Evolutionary conservation across 1,140 invertebrate species (phyloP), one percentile per base, ranked within the genome.

Genomic region (Pantala flavescens): DNA sequence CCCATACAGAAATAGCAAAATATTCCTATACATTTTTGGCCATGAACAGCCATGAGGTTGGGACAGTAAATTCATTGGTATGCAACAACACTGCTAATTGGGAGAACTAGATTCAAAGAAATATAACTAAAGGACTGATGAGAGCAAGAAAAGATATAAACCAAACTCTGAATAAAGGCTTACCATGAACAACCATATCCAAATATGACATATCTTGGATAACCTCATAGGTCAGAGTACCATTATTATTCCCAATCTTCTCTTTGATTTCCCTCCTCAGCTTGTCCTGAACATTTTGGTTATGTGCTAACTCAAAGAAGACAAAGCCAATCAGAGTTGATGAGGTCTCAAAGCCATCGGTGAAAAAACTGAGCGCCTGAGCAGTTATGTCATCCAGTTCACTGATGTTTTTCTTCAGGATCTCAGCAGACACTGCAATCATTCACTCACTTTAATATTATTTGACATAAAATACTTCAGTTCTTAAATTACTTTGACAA

Each of bases 261-360:
- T 81, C 76, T 12, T 85, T 79, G 7, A 91, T 86, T 80, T 91
- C 89, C 72, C 85, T 77, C 24, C 84, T 81, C 0, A 89, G 43
- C 75, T 81, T 83, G 36, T 85, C 78, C 78, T 91, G 89, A 0
- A 87, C 78, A 0, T 89, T 86, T 10, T 82, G 85, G 78, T 87
- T 81, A 43, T 80, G 74, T 0, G 88, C 86, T 43, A 91, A 77
- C 74, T 86, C 84, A 43, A 85, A 80, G 2, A 82, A 76, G 0
- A 83, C 76, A 73, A 86, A 88, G 0, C 83, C 81, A 77, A 91
- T 83, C 0, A 86, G 77, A 0, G 83, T 84, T 0, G 88, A 84
- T 0, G 87, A 83, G 0, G 89, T 89, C 0, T 91, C 89, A 72
- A 88, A 90, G 11, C 90, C 90, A 75, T 86, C 88, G 7, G 89